phyloP scores from a whole-genome alignment of 1,140 invertebrate species.

The Hypsibius dujardini region DNA sequence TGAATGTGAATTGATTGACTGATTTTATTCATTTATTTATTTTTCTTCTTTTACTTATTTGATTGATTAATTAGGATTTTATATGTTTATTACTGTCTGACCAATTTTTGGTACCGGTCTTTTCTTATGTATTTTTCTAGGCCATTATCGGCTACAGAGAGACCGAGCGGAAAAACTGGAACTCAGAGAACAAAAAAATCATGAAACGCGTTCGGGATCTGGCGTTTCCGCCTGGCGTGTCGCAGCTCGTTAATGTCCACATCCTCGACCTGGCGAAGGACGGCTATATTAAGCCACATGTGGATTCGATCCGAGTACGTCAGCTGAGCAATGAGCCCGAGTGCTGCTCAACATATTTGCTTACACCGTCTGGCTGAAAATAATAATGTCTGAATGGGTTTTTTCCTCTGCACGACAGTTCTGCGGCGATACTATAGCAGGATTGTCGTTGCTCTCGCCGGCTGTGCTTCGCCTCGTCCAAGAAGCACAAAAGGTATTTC shows the following conservation, averaged over 20 bases:
- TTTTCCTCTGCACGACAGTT: conserved; percentile 46
- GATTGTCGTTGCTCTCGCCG: conserved; percentile 66
- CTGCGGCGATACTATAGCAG: conserved; percentile 84
- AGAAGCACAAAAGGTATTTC: conserved; percentile 41
- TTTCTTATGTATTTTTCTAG: no score
- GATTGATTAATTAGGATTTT: conserved; percentile 20
- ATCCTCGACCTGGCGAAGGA: conserved; percentile 70
- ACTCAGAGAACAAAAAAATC: conserved; percentile 47
- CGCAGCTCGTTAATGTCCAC: conserved; percentile 55
- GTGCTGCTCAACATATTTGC: no score
- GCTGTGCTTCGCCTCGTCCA: conserved; percentile 72
- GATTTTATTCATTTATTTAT: no score
- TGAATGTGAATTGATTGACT: no score
- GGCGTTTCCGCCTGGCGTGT: conserved; percentile 47
- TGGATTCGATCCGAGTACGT: conserved; percentile 72
- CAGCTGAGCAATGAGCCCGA: no score
- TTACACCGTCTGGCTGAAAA: not conserved
- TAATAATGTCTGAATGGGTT: conserved; percentile 15
- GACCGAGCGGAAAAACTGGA: conserved; percentile 74
- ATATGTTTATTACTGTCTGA: conserved; percentile 22
- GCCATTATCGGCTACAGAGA: conserved; percentile 88
- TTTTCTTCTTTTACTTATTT: no score
- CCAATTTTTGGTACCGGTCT: no score
- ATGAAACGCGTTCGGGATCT: conserved; percentile 48
- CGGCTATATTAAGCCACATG: conserved; percentile 84